A percentile compares a stretch with the other conserved stretches of the same genome.
phyloP scores from a whole-genome alignment of 37 sponge, comb jelly and placozoan species.

The Cladorhizidae sp. region DNA sequence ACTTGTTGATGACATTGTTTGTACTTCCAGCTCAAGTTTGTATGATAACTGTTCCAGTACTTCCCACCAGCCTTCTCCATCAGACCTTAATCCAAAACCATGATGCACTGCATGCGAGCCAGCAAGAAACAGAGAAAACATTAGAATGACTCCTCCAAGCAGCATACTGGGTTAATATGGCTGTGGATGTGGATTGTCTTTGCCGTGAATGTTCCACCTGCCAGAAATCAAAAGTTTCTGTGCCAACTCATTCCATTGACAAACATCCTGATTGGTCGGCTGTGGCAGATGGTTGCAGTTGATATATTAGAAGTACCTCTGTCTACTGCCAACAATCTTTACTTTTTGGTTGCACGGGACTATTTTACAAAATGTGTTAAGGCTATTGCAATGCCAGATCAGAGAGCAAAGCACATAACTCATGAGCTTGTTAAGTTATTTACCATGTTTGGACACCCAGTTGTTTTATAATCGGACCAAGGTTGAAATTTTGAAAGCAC shows the following conservation, averaged over 20 bases:
- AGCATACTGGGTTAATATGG: too few species aligned
- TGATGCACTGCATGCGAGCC: conserved; percentile 26
- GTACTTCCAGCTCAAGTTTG: too few species aligned
- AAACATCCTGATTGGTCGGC: conserved; percentile 22
- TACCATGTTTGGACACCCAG: conserved; percentile 20
- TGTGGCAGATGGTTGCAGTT: conserved; percentile 54
- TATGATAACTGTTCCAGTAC: too few species aligned
- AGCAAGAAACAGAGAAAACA: conserved; percentile 30
- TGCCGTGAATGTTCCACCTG: conserved; percentile 33
- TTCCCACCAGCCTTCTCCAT: too few species aligned
- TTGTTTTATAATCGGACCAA: conserved; percentile 51
- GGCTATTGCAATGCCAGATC: conserved; percentile 58
- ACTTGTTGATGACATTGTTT: too few species aligned
- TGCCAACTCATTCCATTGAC: conserved; percentile 17
- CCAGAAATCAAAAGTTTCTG: conserved; percentile 26
- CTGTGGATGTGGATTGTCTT: too few species aligned
- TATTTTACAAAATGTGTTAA: conserved; percentile 66
- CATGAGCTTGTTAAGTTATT: conserved; percentile 41
- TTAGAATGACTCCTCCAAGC: conserved; percentile 24
- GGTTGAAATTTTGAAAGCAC: too few species aligned
- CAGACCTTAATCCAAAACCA: conserved; percentile 3
- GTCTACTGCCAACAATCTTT: conserved; percentile 40
- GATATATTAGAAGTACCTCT: conserved; percentile 48
- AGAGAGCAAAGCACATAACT: too few species aligned
- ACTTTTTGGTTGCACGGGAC: conserved; percentile 57